phyloP scores from a whole-genome alignment of 2,888 invertebrate species.

The Leucoma salicis region DNA sequence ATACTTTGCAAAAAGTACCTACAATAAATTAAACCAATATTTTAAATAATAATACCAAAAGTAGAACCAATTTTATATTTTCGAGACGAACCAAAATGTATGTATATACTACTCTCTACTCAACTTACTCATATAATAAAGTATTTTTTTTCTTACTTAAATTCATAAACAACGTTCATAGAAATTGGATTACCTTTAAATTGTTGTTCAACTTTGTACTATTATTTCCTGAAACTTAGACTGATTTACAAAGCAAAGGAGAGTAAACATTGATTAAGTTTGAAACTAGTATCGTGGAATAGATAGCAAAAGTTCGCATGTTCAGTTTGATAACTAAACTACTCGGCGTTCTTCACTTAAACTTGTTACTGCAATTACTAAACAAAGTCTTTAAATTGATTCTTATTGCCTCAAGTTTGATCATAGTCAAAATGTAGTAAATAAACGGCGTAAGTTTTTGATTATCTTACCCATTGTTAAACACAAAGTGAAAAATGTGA shows the following conservation, averaged over 20 bases:
- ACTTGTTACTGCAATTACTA: constrained; percentile 24
- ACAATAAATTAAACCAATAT: too few species aligned
- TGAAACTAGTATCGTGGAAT: constrained; percentile 32
- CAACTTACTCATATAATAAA: too few species aligned
- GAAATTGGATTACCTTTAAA: background rate
- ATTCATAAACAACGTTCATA: background rate
- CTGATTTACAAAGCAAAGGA: constrained; percentile 3
- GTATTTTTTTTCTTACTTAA: too few species aligned
- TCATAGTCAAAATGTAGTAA: constrained; percentile 2
- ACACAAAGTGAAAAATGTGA: too few species aligned
- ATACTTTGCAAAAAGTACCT: too few species aligned
- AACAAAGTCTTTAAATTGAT: constrained; percentile 17
- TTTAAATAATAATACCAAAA: too few species aligned
- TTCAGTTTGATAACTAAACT: constrained; percentile 15
- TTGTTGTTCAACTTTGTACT: too few species aligned
- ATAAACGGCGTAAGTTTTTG: too few species aligned
- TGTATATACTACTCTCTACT: background rate
- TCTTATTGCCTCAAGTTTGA: constrained; percentile 22
- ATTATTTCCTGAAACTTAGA: too few species aligned
- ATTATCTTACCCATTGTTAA: too few species aligned
- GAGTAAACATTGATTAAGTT: constrained; percentile 49
- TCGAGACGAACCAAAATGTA: background rate
- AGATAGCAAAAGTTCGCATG: constrained; percentile 36
- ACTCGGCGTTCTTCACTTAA: constrained; percentile 13
- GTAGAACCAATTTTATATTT: too few species aligned